Conservation (phyloP, 2,113 vertebrate genomes). For the Hemichromis elongatus region DNA sequence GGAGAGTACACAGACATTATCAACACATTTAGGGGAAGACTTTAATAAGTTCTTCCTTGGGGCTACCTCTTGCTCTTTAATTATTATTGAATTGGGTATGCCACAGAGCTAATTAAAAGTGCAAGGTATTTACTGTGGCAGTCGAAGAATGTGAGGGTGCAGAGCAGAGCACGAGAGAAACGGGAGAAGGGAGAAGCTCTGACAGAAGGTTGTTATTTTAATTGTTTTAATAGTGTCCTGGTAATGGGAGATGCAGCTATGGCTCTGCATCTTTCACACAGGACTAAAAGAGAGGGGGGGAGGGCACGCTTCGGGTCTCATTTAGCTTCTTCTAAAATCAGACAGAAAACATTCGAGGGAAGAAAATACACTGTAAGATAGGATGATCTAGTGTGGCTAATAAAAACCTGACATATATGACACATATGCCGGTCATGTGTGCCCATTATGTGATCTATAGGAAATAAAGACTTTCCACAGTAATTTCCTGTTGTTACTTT, state of each 20-base stretch:
- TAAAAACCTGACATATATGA: not conserved
- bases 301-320: not conserved
- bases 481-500: too few relatives aligned
- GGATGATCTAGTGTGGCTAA: not conserved
- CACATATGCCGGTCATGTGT: not conserved
- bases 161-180: not conserved
- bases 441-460: not conserved
- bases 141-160: conserved; percentile 11
- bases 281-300: not conserved
- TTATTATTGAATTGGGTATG: conserved; percentile 69
- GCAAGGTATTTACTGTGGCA: conserved; percentile 44
- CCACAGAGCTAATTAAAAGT: conserved; percentile 63
- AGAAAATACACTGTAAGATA: not conserved
- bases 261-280: not conserved
- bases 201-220: not conserved
- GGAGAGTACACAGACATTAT: conserved; percentile 34
- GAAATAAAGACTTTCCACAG: not conserved
- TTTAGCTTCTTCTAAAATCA: not conserved
- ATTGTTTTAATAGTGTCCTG: not conserved
- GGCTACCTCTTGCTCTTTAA: conserved; percentile 62
- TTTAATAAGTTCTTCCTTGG: conserved; percentile 59
- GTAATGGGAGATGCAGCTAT: not conserved
- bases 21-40: conserved; percentile 51
- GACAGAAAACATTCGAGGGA: not conserved
- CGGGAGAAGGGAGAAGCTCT: not conserved